phyloP scores from a whole-genome alignment of 35 echinoderm and acorn worm species.

The Heliocidaris erythrogramma region DNA sequence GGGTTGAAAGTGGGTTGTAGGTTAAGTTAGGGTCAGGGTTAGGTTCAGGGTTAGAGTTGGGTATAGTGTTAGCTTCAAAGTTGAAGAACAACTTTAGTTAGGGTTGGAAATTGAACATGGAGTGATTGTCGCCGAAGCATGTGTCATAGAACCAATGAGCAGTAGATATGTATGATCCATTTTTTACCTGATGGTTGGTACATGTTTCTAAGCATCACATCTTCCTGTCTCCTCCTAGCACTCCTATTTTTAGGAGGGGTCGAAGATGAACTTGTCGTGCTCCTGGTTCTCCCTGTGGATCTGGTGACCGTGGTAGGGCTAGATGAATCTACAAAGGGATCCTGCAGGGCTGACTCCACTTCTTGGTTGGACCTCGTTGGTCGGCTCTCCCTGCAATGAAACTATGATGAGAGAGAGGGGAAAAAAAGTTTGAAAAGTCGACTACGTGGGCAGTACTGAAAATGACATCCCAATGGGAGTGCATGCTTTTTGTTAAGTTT shows the following conservation, averaged over 20 bases:
- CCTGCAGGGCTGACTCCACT: background rate
- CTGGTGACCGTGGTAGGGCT: slow-evolving; percentile 15
- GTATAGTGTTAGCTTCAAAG: too few relatives aligned
- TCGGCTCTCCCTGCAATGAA: background rate
- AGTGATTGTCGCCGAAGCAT: too few relatives aligned
- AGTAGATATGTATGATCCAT: too few relatives aligned
- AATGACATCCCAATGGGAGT: too few relatives aligned
- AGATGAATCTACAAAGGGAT: background rate
- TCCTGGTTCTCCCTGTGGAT: slow-evolving; percentile 23
- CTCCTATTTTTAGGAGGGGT: background rate
- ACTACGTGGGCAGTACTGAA: background rate
- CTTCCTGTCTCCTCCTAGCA: slow-evolving; percentile 13
- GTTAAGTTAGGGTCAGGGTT: too few relatives aligned
- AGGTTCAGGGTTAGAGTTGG: too few relatives aligned
- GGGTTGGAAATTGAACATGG: too few relatives aligned
- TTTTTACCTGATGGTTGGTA: background rate
- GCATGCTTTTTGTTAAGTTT: too few relatives aligned
- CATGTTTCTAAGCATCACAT: background rate
- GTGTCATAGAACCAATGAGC: too few relatives aligned
- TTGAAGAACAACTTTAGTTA: too few relatives aligned
- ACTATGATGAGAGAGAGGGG: background rate
- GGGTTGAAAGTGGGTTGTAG: too few relatives aligned
- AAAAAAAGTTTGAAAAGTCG: background rate
- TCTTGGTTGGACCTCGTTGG: background rate
- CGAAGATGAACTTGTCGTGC: background rate